phyloP scores from a whole-genome alignment of 2,113 vertebrate genomes.

The Passerina amoena region DNA sequence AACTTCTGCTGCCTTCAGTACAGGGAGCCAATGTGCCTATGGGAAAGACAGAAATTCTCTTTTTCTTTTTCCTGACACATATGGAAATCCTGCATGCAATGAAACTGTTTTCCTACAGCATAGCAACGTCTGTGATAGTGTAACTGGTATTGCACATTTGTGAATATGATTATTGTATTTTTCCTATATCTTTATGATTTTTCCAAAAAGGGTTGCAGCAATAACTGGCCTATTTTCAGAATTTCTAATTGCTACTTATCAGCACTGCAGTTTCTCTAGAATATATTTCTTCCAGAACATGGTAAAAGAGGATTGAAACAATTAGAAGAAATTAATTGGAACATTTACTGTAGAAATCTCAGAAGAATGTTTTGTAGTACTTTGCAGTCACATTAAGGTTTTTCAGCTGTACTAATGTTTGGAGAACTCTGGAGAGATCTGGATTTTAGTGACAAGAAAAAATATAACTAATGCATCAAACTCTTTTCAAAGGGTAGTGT shows the following conservation, averaged over 20 bases:
- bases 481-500: not conserved
- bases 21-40: not conserved
- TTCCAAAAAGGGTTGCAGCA: not conserved
- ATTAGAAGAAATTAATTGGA: not conserved
- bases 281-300: not conserved
- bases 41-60: not conserved
- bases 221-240: not conserved
- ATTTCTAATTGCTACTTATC: not conserved
- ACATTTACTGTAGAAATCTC: not conserved
- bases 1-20: not conserved
- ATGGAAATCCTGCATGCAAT: not conserved
- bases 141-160: not conserved
- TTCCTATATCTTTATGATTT: rapidly evolving
- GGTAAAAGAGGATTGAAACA: not conserved
- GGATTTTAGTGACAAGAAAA: not conserved
- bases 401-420: not conserved
- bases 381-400: not conserved
- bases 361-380: not conserved
- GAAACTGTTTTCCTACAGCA: not conserved
- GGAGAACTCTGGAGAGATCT: not conserved
- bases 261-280: not conserved
- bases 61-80: not conserved
- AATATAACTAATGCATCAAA: rapidly evolving
- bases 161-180: not conserved
- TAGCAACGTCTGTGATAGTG: not conserved